Evolutionary conservation across 2,113 vertebrate species (phyloP).

Genomic region (Sinocyclocheilus grahami): DNA sequence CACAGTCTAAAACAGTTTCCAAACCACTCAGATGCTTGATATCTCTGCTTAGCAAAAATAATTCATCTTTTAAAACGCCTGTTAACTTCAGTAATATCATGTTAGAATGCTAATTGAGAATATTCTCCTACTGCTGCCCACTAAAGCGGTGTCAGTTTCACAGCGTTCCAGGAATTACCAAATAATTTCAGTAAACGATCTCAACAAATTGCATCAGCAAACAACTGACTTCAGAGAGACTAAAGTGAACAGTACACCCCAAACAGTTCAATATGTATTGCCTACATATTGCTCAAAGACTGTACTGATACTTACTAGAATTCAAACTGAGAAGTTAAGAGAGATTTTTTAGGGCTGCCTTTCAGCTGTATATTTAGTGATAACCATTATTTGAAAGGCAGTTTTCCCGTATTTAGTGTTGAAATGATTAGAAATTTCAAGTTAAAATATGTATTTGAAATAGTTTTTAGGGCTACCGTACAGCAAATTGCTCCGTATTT

Average conservation of each 20-base stretch:
- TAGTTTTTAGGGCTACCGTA: no score
- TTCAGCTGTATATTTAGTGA: not conserved
- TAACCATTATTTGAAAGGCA: not conserved
- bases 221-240: conserved; percentile 22
- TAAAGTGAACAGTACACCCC: conserved; percentile 17
- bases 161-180: conserved; percentile 20
- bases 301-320: not conserved
- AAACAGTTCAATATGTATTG: conserved; percentile 19
- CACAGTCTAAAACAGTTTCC: not conserved
- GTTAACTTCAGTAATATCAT: conserved; percentile 23
- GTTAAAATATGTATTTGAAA: no score
- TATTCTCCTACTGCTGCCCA: conserved; percentile 30
- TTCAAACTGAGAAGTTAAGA: no score
- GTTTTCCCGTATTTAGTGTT: not conserved
- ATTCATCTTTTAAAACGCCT: conserved; percentile 21
- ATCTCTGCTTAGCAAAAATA: not conserved
- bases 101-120: conserved; percentile 26
- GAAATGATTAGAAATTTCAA: no score
- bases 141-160: not conserved
- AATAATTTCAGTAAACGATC: conserved; percentile 34
- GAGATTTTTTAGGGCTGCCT: not conserved
- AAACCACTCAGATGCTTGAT: conserved; percentile 2
- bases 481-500: no score
- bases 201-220: conserved; percentile 28
- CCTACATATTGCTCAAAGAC: conserved; percentile 30